Evolutionary conservation across 2,113 vertebrate genomes (phyloP).

Genomic region (Oncorhynchus keta): DNA sequence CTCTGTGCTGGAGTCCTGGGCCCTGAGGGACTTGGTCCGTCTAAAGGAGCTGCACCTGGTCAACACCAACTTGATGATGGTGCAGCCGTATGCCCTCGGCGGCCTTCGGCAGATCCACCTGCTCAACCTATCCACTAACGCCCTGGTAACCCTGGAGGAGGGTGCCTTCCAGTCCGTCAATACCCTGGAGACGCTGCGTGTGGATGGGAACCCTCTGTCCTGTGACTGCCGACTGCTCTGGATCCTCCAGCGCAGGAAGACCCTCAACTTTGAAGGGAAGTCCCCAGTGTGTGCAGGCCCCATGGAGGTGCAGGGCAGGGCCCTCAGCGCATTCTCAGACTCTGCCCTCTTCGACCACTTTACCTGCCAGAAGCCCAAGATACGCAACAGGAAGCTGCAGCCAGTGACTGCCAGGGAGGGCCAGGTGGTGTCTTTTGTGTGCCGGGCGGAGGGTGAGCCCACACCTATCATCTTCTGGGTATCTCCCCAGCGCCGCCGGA

Average conservation of each 20-base stretch:
- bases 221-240: conserved; percentile 96
- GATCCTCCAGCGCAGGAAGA: conserved; percentile 94
- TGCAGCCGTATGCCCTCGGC: conserved; percentile 87
- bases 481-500: conserved; percentile 88
- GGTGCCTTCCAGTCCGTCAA: conserved; percentile 91
- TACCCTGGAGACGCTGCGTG: conserved; percentile 87
- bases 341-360: conserved; percentile 91
- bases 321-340: conserved; percentile 86
- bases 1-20: conserved; percentile 84
- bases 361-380: conserved; percentile 93
- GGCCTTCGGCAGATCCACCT: conserved; percentile 91
- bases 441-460: conserved; percentile 90
- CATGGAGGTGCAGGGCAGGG: conserved; percentile 84
- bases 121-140: conserved; percentile 92
- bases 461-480: conserved; percentile 89
- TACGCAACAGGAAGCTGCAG: conserved; percentile 90
- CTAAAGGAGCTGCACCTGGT: conserved; percentile 96
- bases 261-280: conserved; percentile 87
- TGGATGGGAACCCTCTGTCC: conserved; percentile 91
- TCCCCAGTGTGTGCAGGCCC: conserved; percentile 86
- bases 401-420: conserved; percentile 83
- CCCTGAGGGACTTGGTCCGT: conserved; percentile 87
- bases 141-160: conserved; percentile 89
- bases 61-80: conserved; percentile 77
- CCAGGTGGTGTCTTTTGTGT: conserved; percentile 86